Evolutionary conservation across 2,888 invertebrate genomes (phyloP).

Genomic region (Pycnomerus fuliginosus): DNA sequence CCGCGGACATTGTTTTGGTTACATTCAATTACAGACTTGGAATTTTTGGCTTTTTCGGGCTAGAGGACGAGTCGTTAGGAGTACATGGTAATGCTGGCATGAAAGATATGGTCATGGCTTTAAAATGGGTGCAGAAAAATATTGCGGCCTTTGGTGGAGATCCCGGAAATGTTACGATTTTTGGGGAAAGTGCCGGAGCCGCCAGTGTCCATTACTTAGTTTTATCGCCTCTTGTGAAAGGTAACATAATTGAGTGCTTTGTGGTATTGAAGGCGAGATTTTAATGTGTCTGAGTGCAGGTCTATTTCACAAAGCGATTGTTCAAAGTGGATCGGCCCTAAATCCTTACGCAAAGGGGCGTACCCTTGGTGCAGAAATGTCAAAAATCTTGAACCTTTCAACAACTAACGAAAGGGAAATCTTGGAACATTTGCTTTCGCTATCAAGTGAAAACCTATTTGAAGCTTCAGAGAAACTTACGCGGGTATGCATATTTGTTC

Average conservation of each 20-base stretch:
- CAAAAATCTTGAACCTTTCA: background rate
- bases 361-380: background rate
- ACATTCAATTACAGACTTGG: slow-evolving; percentile 43
- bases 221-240: background rate
- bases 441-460: slow-evolving; percentile 43
- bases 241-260: too few relatives aligned
- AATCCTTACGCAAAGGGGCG: slow-evolving; percentile 35
- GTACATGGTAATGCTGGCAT: slow-evolving; percentile 55
- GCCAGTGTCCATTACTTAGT: slow-evolving; percentile 47
- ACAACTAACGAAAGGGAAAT: slow-evolving; percentile 27
- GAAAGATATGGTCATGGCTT: slow-evolving; percentile 54
- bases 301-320: slow-evolving; percentile 41
- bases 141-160: slow-evolving; percentile 53
- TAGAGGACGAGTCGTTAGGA: slow-evolving; percentile 49
- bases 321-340: slow-evolving; percentile 46
- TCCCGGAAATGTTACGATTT: slow-evolving; percentile 53
- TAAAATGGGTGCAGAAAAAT: slow-evolving; percentile 54
- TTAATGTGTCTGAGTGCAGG: too few relatives aligned
- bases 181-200: slow-evolving; percentile 56
- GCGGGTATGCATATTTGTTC: background rate
- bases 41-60: slow-evolving; percentile 50
- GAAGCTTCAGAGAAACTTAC: slow-evolving; percentile 40
- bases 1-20: slow-evolving; percentile 40
- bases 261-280: too few relatives aligned
- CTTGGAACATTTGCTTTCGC: slow-evolving; percentile 46